phyloP scores from a whole-genome alignment of 2,113 vertebrate genomes.

The Barnardius zonarius region DNA sequence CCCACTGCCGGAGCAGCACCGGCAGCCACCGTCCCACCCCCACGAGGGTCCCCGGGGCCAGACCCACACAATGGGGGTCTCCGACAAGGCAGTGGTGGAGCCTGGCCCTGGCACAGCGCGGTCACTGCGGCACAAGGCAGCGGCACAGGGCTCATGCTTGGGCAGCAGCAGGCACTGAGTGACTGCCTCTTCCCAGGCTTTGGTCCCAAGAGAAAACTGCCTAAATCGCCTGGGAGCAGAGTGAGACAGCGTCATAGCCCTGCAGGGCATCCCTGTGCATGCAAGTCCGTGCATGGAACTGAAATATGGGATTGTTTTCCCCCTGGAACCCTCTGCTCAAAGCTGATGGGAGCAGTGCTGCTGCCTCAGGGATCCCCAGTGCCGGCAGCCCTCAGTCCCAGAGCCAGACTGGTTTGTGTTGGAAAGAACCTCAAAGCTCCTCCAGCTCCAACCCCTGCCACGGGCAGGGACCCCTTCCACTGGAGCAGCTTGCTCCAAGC shows the following conservation, averaged over 20 bases:
- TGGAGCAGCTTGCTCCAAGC: neutral
- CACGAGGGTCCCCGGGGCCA: rapidly evolving
- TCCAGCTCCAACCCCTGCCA: neutral
- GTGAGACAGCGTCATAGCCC: neutral
- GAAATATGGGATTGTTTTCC: neutral
- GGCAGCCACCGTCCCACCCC: neutral
- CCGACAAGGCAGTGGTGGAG: neutral
- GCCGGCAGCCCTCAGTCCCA: neutral
- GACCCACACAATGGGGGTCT: neutral
- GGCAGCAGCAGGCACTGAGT: neutral
- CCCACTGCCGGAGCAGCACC: rapidly evolving
- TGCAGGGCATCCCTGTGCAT: rapidly evolving
- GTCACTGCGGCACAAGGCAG: neutral
- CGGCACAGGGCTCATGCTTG: rapidly evolving
- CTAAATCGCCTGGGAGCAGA: neutral
- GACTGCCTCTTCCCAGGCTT: neutral
- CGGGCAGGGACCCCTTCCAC: neutral
- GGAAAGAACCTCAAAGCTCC: neutral
- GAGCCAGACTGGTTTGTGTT: neutral
- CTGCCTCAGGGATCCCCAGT: neutral
- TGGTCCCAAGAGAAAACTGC: neutral
- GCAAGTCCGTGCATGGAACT: rapidly evolving
- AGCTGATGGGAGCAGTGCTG: neutral
- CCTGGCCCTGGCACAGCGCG: neutral
- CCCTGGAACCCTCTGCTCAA: neutral